Evolutionary conservation across 1,140 invertebrate genomes (phyloP).

Genomic region (Drosophila baimaii): DNA sequence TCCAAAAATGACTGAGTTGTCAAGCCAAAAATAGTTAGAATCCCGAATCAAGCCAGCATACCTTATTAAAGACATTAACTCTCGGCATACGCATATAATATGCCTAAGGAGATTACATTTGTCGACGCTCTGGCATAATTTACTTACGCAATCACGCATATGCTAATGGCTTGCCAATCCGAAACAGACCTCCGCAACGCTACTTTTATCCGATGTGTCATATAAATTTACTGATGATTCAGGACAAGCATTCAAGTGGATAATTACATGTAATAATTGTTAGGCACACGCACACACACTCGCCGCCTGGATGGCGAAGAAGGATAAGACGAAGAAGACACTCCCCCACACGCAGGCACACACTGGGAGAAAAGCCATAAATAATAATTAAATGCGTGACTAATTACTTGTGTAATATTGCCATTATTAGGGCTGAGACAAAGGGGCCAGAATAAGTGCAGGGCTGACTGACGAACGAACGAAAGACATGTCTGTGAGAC

Average conservation of each 20-base stretch:
- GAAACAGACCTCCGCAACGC: slow-evolving; percentile 18
- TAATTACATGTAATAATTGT: slow-evolving; percentile 50
- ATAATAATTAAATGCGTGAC: slow-evolving; percentile 84
- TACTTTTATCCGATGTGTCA: slow-evolving; percentile 45
- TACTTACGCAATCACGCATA: slow-evolving; percentile 26
- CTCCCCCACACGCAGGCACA: background rate
- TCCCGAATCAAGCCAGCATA: background rate
- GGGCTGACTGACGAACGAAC: slow-evolving; percentile 58
- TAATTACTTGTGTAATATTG: slow-evolving; percentile 83
- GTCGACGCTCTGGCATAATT: slow-evolving; percentile 29
- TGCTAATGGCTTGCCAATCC: slow-evolving; percentile 44
- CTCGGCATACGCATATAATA: slow-evolving; percentile 1
- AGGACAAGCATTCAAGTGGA: slow-evolving; percentile 41
- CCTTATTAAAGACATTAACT: slow-evolving; percentile 4
- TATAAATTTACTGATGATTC: slow-evolving; percentile 25
- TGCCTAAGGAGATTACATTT: slow-evolving; percentile 16
- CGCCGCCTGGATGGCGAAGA: background rate
- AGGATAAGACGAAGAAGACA: slow-evolving; percentile 14
- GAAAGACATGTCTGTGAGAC: slow-evolving; percentile 34
- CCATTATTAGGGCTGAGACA: slow-evolving; percentile 64
- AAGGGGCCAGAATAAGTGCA: slow-evolving; percentile 47
- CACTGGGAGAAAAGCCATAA: slow-evolving; percentile 50
- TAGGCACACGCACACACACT: slow-evolving; percentile 11
- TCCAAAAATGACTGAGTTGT: background rate
- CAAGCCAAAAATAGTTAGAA: slow-evolving; percentile 5